A percentile compares a stretch with the other conserved stretches of the same genome.
Evolutionary conservation across 2,888 invertebrate species (phyloP).

Genomic region (Bembecia ichneumoniformis): DNA sequence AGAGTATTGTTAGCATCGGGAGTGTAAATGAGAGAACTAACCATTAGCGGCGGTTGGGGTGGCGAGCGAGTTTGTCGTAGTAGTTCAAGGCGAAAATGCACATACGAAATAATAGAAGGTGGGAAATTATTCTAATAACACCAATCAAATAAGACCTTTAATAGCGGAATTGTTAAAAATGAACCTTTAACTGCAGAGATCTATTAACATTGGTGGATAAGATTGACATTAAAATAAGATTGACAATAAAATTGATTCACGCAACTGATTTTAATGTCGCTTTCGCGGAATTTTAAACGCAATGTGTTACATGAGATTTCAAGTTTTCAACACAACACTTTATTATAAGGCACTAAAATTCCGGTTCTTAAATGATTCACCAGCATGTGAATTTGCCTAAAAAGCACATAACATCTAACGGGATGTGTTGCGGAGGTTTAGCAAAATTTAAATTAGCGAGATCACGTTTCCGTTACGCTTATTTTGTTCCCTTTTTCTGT

Average conservation of each 20-base stretch:
- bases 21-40: too few relatives aligned
- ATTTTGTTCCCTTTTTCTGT: too few relatives aligned
- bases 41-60: too few relatives aligned
- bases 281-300: conserved; percentile 41
- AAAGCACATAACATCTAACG: conserved; percentile 46
- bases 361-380: conserved; percentile 58
- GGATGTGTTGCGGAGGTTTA: conserved; percentile 10
- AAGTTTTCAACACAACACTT: conserved; percentile 30
- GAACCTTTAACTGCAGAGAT: conserved; percentile 13
- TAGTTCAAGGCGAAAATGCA: too few relatives aligned
- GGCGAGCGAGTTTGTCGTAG: too few relatives aligned
- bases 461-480: too few relatives aligned
- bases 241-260: conserved; percentile 30
- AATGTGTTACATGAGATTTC: conserved; percentile 33
- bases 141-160: conserved; percentile 18
- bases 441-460: neutral
- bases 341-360: conserved; percentile 50
- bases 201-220: conserved; percentile 20
- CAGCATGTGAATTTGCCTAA: conserved; percentile 49
- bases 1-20: too few relatives aligned
- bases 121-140: conserved; percentile 4
- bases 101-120: too few relatives aligned
- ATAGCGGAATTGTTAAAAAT: conserved; percentile 4
- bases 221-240: conserved; percentile 11
- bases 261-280: conserved; percentile 33